A percentile compares a stretch with the other conserved stretches of the same genome.
These are phyloP conservation scores for Bibio marci DNA, from an alignment of 2,888 invertebrate species.

Conservation along the genomic window DNA sequence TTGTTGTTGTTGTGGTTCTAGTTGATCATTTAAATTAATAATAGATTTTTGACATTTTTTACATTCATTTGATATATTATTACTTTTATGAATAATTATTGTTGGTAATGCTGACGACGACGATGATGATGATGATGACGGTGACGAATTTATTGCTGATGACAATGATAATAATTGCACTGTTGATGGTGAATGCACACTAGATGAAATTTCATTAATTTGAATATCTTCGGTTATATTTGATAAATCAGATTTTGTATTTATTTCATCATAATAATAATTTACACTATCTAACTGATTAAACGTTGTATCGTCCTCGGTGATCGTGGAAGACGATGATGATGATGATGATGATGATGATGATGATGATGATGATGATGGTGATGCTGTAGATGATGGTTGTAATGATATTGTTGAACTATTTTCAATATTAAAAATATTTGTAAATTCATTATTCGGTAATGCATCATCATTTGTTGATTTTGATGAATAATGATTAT, in stretches of 20 bases:
- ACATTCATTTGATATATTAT: no score
- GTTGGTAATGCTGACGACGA: slow-evolving; percentile 10
- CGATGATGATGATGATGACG: slow-evolving; percentile 9
- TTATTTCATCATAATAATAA: no score
- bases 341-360: slow-evolving; percentile 24
- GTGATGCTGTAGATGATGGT: slow-evolving; percentile 11
- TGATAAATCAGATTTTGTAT: slow-evolving; percentile 5
- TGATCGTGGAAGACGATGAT: slow-evolving; percentile 11
- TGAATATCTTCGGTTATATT: slow-evolving; percentile 36
- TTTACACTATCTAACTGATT: background rate
- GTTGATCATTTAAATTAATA: no score
- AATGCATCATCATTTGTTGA: slow-evolving; percentile 10
- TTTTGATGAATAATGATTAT: no score
- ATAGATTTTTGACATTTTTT: no score
- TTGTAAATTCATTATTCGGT: slow-evolving; percentile 7
- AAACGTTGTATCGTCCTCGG: background rate
- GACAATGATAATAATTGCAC: slow-evolving; percentile 6
- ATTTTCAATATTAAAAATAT: no score
- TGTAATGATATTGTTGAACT: no score
- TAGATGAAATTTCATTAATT: slow-evolving; percentile 51
- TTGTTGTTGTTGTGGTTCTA: no score
- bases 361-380: slow-evolving; percentile 17
- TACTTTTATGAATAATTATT: background rate
- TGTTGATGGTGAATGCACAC: no score
- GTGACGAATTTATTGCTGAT: slow-evolving; percentile 12